Base-by-base conservation (phyloP, 1,140 invertebrate genomes). In the Eurosta solidaginis region DNA sequence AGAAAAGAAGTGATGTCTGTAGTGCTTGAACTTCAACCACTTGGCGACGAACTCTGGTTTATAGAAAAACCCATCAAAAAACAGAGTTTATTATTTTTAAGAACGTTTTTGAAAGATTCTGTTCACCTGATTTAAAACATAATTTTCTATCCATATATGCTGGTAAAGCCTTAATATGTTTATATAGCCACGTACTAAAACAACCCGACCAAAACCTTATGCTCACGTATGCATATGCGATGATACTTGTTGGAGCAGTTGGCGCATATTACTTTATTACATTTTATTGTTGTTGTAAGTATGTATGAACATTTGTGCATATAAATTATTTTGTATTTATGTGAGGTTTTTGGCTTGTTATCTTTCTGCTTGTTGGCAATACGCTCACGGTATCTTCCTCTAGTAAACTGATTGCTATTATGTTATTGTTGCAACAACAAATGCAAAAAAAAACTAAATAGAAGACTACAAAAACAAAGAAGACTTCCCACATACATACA, bases 301-400 rank as follows among this genome's bases (percentile, higher is more conserved):
- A 68, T 68, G 27, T 68, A 10, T 1, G n/a, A 3, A n/a, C 47
- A 49, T 49, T 17, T 33, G 14, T 36, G 33, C 27, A 68, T 40
- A 17, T 68, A 68, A 68, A 68, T 68, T 36, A 68, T 68, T n/a
- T 17, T 36, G 54, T 29, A 63, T 63, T 63, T 63, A 33, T 33
- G 54, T 63, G 54, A 40, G 59, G 33, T 42, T 68, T 40, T 68
- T 68, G 59, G n/a, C 59, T 68, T 68, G 59, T 68, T 68, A 68
- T 68, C 59, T 68, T 63, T 63, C 54, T 63, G 54, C 54, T 63
- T 63, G 54, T 63, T 63, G 52, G 17, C 29, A 33, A 63, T 63
- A 63, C 29, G n/a, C n/a, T 68, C 40, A 68, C 59, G 59, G 36
- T 68, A 40, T 4, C 33, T 14, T 1, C 14, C 45, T 47, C n/a